Conservation (phyloP, 2,797 vertebrate genomes). For the Acipenser ruthenus region DNA sequence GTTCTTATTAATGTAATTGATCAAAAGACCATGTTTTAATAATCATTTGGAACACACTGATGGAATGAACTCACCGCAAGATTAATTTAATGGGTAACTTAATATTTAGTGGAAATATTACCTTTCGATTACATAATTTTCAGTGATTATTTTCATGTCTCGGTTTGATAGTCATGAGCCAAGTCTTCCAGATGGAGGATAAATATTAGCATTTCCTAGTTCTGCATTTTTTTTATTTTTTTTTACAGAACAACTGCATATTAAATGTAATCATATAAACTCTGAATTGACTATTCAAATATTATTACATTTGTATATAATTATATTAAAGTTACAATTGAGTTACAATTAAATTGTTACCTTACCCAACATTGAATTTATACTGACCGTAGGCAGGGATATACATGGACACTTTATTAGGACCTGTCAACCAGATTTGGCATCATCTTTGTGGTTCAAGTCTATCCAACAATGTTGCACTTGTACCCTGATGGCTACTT, state of each 20-base stretch:
- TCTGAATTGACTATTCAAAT: background rate
- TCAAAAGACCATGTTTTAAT: constrained; percentile 1
- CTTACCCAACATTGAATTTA: too few relatives aligned
- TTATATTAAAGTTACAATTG: too few relatives aligned
- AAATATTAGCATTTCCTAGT: background rate
- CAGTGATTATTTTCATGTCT: background rate
- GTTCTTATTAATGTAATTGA: constrained; percentile 2
- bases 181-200: background rate
- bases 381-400: too few relatives aligned
- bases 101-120: background rate
- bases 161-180: background rate
- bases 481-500: too few relatives aligned
- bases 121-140: background rate
- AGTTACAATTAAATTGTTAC: too few relatives aligned
- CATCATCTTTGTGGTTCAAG: too few relatives aligned
- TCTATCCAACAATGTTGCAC: too few relatives aligned
- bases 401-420: too few relatives aligned
- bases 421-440: too few relatives aligned
- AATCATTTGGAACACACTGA: background rate
- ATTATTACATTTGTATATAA: too few relatives aligned
- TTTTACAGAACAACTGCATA: background rate
- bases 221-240: background rate
- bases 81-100: background rate
- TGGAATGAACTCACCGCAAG: constrained; percentile 1
- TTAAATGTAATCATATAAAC: background rate